Evolutionary conservation across 2,888 invertebrate species (phyloP), one percentile per base, ranked within the genome.

Genomic region (Xiphydria camelus): DNA sequence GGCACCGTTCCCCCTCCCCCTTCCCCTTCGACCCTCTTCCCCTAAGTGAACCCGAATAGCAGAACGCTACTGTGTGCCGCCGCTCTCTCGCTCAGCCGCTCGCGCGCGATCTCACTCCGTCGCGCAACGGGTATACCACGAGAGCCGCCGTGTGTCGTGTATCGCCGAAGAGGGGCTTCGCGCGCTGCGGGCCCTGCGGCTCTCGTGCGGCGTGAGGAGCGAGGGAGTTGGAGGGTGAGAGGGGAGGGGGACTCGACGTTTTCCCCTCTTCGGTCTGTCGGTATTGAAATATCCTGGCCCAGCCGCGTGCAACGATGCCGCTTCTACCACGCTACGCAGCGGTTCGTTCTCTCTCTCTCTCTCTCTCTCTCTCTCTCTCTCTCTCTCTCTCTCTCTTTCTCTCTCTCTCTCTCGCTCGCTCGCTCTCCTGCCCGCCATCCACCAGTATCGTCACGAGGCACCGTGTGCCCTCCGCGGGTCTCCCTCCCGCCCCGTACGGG

Each of bases 221-320:
- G 41, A 19, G 39, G 42, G 41, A 29, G 9, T 45, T 21, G 40
- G 42, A 31, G 29, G 40, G 36, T 33, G 31, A 41, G 39, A 34
- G 22, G 41, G 38, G 32, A 37, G 47, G 38, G 41, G 33, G 40
- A 26, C 22, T 41, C 33, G 31, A 10, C 44, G 44, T 44, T 47
- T 49, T 51, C 53, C 57, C 46, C 55, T 53, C 57, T 44, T 45
- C 35, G 35, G 45, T 42, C 47, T 50, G 46, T 40, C 49, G 44
- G 62, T 66, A 65, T 65, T 62, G 66, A 66, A 68, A 68, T 66
- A 68, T 65, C 64, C 63, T 63, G 63, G 60, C 59, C 55, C 61
- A 56, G 59, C 53, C 56, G n/a, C n/a, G 64, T 64, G 68, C 66
- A 55, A 53, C 61, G 68, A 66, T 68, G 66, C 68, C 64, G 62